Conservation (phyloP, 2,113 vertebrate species). For the Pithys albifrons region DNA sequence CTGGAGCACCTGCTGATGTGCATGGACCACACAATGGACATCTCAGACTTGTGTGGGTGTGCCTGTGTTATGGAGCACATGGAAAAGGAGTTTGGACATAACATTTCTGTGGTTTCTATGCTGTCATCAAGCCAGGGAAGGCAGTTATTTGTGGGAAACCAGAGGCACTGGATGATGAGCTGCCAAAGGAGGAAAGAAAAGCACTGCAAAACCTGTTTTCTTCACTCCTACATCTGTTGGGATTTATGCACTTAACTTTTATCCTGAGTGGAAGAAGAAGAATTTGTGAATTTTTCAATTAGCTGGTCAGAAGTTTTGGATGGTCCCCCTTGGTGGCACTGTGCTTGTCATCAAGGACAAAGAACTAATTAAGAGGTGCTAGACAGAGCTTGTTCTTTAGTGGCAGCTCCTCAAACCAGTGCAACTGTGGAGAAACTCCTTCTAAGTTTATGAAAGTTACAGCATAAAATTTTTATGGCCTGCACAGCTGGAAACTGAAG, state of each 20-base stretch:
- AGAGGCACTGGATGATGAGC: not conserved
- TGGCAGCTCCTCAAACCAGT: not conserved
- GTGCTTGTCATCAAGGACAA: not conserved
- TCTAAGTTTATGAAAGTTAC: not conserved
- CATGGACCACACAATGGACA: accelerated
- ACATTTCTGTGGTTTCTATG: not conserved
- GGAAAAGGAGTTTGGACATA: not conserved
- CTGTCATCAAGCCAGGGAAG: too few species aligned
- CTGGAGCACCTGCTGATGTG: not conserved
- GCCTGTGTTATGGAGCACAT: accelerated
- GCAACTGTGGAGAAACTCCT: not conserved
- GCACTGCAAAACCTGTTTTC: not conserved
- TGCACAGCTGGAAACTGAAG: constrained; percentile 48
- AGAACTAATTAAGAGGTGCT: not conserved
- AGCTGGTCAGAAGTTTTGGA: not conserved
- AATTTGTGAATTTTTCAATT: not conserved
- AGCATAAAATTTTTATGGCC: constrained; percentile 35
- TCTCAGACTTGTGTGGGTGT: accelerated
- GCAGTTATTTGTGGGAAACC: not conserved
- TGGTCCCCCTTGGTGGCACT: not conserved
- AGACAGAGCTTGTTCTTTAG: not conserved
- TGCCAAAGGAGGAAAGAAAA: not conserved
- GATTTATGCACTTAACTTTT: not conserved
- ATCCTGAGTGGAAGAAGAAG: not conserved
- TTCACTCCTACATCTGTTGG: accelerated